Base-by-base conservation (phyloP, 2,113 vertebrate genomes). In the Tetrao urogallus region DNA sequence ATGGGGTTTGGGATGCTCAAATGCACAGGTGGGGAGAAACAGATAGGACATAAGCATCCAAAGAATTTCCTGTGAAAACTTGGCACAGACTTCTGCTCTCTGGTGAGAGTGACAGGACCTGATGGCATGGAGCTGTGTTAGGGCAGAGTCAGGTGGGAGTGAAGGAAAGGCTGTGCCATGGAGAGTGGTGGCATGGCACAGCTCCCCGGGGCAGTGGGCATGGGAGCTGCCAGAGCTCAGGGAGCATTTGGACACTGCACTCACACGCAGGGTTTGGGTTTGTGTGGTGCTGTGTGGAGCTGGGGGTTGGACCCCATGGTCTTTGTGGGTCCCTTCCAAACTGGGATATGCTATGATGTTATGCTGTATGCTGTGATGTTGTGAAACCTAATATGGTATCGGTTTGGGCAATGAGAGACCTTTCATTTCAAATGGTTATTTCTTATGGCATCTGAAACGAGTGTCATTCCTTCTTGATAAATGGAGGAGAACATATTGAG, bases 1-100 rank as follows among this genome's bases (percentile, higher is more conserved):
- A 32, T 4, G 2, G 0, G 21, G 3, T 20, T 61, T 3, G 5
- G 20, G 6, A 10, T 65, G 30, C 54, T 78, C 11, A 56, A 1
- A 11, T 80, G 21, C 43, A 52, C 1, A 3, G 48, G 19, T 77
- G 32, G 1, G 21, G n/a, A 60, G 73, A 71, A 88, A 24, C 13
- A 74, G 22, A n/a, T 19, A 54, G 0, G 4, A 6, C 2, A 15
- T 52, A 34, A 40, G 18, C 32, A 18, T 56, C 8, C 30, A 36
- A 40, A 75, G 78, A 19, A 3, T 42, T 21, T 65, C 24, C 6
- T 70, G 10, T 52, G 13, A 32, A 81, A 71, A 47, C 12, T 16
- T 19, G 34, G 20, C 25, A 4, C 30, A 13, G 32, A 24, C 19
- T n/a, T 60, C 57, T 60, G 32, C 20, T 22, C 19, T 21, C 57